A percentile compares a stretch with the other conserved stretches of the same genome.
phyloP scores from a whole-genome alignment of 2,797 vertebrate species.

The Aselliscus stoliczkanus region DNA sequence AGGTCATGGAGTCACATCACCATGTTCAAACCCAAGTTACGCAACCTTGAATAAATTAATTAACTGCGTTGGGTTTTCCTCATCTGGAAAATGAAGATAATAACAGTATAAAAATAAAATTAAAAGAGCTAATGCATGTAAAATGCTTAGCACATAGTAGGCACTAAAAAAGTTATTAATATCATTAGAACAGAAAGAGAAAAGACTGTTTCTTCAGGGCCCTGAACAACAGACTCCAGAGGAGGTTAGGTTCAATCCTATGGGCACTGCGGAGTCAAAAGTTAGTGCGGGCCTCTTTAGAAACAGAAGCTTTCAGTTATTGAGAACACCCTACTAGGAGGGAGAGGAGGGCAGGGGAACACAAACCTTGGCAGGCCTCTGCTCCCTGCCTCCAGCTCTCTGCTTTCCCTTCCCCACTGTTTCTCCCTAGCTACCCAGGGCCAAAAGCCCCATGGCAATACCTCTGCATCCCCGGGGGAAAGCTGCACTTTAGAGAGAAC shows the following conservation, averaged over 20 bases:
- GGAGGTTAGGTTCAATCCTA: background rate
- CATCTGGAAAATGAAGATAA: constrained; percentile 2
- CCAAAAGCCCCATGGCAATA: constrained; percentile 30
- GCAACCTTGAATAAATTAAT: constrained; percentile 42
- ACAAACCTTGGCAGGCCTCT: background rate
- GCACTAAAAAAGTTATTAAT: background rate
- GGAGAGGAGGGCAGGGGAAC: background rate
- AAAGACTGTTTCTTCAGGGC: background rate
- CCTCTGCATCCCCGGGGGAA: constrained; percentile 35
- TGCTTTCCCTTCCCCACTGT: background rate
- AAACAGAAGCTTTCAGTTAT: constrained; percentile 25
- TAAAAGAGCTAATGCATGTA: background rate
- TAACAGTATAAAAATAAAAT: constrained; percentile 21
- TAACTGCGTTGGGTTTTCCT: background rate
- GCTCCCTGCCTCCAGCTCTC: background rate
- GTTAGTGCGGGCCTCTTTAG: background rate
- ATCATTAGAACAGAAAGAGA: background rate
- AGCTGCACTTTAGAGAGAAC: constrained; percentile 28
- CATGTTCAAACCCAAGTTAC: constrained; percentile 9
- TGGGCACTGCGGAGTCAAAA: background rate
- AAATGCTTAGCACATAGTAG: background rate
- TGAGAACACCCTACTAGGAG: background rate
- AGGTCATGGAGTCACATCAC: background rate
- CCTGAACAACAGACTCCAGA: constrained; percentile 12
- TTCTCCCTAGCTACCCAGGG: constrained; percentile 9